A percentile compares a stretch with the other conserved stretches of the same genome.
These are phyloP conservation scores for Pteromalus puparum DNA, from an alignment of 1,140 invertebrate genomes.

Conservation along the genomic window DNA sequence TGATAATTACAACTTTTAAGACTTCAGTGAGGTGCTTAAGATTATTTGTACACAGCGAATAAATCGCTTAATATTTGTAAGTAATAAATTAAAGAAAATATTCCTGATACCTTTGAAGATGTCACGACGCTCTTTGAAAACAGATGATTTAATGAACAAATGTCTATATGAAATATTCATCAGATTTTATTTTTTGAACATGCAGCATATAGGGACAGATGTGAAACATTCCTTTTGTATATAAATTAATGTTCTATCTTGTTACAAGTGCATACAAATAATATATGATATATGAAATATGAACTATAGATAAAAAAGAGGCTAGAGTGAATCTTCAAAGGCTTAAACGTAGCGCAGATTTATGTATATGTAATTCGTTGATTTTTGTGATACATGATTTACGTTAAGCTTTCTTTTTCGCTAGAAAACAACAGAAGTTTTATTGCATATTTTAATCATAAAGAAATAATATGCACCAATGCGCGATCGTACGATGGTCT, in stretches of 20 bases:
- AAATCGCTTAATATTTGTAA: conserved; percentile 1
- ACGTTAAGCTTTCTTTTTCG: background rate
- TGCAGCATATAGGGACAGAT: background rate
- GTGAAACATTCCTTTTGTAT: conserved; percentile 29
- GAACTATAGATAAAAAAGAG: background rate
- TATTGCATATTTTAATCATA: conserved; percentile 1
- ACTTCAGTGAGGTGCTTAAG: conserved; percentile 23
- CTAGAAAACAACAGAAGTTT: background rate
- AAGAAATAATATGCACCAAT: conserved; percentile 11
- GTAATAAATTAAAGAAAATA: conserved; percentile 15
- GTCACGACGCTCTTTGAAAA: background rate
- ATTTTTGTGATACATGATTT: conserved; percentile 18
- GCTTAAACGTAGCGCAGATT: background rate
- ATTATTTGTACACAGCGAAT: conserved; percentile 1
- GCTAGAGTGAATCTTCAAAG: conserved; percentile 24
- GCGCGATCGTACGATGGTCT: background rate
- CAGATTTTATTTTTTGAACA: conserved; percentile 28
- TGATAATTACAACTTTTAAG: conserved; percentile 14
- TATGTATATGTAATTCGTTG: conserved; percentile 2
- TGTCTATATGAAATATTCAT: conserved; percentile 10
- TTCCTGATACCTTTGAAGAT: conserved; percentile 9
- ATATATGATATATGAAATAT: conserved; percentile 17
- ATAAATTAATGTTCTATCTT: conserved; percentile 24
- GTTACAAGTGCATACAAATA: conserved; percentile 9
- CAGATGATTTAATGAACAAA: conserved; percentile 3